These are phyloP conservation scores for Micoletzkya japonica DNA, from an alignment of 2,888 invertebrate genomes.

Conservation along the genomic window DNA sequence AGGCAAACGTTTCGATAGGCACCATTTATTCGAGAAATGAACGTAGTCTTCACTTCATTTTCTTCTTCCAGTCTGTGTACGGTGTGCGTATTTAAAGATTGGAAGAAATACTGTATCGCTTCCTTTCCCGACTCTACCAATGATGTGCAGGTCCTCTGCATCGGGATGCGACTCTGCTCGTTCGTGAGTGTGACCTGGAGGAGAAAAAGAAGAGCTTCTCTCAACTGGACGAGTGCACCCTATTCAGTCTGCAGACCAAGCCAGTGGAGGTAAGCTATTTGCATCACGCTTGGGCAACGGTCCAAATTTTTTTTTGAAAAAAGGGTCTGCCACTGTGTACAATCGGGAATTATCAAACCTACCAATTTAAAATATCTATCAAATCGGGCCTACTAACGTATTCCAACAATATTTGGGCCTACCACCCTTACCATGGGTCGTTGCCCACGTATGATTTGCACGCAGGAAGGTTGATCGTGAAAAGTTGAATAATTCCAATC, in stretches of 20 bases:
- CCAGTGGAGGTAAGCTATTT: slow-evolving; percentile 8
- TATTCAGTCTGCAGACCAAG: slow-evolving; percentile 20
- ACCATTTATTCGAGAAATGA: too few species aligned
- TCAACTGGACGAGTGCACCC: slow-evolving; percentile 16
- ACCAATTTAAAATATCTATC: neutral
- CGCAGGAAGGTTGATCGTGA: too few species aligned
- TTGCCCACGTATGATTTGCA: too few species aligned
- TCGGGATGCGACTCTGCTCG: slow-evolving; percentile 17
- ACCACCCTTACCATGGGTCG: too few species aligned
- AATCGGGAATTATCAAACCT: neutral
- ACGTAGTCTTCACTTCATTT: too few species aligned
- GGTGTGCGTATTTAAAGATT: too few species aligned
- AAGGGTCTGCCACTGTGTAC: neutral
- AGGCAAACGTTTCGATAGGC: too few species aligned
- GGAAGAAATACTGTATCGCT: too few species aligned
- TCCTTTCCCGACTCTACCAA: neutral
- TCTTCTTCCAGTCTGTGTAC: too few species aligned
- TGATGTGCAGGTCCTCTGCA: neutral
- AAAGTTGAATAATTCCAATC: neutral
- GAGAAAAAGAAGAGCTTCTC: neutral
- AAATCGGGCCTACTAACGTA: neutral
- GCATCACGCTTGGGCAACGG: neutral
- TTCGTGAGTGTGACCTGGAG: slow-evolving; percentile 12
- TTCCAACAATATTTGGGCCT: neutral
- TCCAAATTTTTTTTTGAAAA: neutral